phyloP scores from a whole-genome alignment of 2,888 invertebrate species.

The Hesperia comma region DNA sequence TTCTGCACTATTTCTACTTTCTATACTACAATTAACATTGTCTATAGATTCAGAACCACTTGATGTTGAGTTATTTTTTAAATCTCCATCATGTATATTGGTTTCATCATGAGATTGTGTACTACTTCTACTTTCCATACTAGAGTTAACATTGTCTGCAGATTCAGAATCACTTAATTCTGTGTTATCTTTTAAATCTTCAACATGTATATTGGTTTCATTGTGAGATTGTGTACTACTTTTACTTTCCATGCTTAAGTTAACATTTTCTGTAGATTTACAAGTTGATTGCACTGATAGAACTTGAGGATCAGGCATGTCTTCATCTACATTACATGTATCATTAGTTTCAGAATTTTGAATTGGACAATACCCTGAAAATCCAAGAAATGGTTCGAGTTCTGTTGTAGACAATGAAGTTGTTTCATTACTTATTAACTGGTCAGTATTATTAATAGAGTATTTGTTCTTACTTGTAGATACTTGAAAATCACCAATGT shows the following conservation, averaged over 20 bases:
- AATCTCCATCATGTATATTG: too few relatives aligned
- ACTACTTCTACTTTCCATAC: too few relatives aligned
- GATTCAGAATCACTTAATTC: slow-evolving; percentile 5
- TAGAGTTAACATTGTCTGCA: slow-evolving; percentile 22
- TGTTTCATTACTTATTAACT: slow-evolving; percentile 41
- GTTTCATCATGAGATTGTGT: too few relatives aligned
- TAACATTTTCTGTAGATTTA: neutral
- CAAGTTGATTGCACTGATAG: slow-evolving; percentile 2
- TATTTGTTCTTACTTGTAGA: neutral
- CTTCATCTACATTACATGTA: slow-evolving; percentile 16
- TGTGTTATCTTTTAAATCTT: neutral
- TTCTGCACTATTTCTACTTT: too few relatives aligned
- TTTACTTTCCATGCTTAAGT: neutral
- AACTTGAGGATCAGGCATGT: slow-evolving; percentile 21
- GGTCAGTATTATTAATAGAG: slow-evolving; percentile 3
- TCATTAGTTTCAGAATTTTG: slow-evolving; percentile 28
- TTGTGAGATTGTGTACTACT: neutral
- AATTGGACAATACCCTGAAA: slow-evolving; percentile 43
- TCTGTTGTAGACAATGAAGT: slow-evolving; percentile 55
- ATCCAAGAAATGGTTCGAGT: slow-evolving; percentile 59
- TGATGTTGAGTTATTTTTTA: slow-evolving; percentile 1
- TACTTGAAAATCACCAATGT: neutral
- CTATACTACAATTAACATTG: too few relatives aligned
- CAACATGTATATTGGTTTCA: neutral
- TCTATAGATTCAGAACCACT: slow-evolving; percentile 14